Evolutionary conservation across 1,140 invertebrate genomes (phyloP).

Genomic region (Heliconius hermathena): DNA sequence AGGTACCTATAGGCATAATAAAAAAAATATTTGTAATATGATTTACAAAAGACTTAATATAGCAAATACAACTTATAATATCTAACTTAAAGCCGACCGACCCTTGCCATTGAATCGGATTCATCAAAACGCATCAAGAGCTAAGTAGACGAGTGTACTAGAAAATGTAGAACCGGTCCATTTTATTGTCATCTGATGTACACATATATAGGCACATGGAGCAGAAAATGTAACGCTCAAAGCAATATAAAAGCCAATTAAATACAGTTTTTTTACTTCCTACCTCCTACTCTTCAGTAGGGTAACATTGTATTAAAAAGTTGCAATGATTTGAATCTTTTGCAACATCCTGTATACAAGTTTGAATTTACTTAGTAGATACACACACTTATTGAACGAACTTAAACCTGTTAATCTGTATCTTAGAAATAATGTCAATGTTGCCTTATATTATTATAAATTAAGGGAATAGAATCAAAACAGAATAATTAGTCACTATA

Average conservation of each 20-base stretch:
- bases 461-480: too few relatives aligned
- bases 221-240: not conserved
- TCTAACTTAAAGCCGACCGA: not conserved
- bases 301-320: not conserved
- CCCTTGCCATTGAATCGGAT: not conserved
- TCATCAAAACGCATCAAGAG: conserved; percentile 12
- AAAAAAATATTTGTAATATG: not conserved
- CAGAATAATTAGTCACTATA: too few relatives aligned
- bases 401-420: too few relatives aligned
- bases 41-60: not conserved
- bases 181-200: not conserved
- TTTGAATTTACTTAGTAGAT: not conserved
- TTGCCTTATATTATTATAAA: too few relatives aligned
- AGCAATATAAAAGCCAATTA: conserved; percentile 6
- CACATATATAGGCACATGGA: not conserved
- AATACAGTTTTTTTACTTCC: conserved; percentile 1
- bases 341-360: not conserved
- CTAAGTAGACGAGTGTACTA: conserved; percentile 6
- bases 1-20: too few relatives aligned
- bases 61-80: not conserved
- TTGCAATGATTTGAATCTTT: not conserved
- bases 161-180: not conserved
- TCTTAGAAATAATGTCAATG: too few relatives aligned
- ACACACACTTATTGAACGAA: too few relatives aligned
- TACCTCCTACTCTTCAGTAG: too few relatives aligned